Conservation (phyloP, 2,888 invertebrate genomes). For the Chrysodeixis includens region DNA sequence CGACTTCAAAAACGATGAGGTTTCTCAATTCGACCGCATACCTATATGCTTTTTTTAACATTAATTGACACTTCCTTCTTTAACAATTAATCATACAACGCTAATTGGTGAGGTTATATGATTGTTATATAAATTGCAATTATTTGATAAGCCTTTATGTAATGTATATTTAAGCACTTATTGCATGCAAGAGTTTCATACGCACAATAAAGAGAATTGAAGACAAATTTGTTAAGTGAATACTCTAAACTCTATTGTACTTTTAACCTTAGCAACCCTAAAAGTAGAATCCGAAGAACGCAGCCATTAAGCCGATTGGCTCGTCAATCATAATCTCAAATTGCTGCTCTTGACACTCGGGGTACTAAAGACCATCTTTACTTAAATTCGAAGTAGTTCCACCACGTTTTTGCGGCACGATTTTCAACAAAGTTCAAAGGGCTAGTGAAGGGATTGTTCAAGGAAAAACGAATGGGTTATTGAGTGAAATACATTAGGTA, state of each 20-base stretch:
- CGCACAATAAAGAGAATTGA: not conserved
- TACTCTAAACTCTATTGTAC: not conserved
- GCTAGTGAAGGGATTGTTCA: constrained; percentile 53
- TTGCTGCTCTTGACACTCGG: constrained; percentile 41
- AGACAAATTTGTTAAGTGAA: not conserved
- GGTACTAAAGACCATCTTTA: constrained; percentile 38
- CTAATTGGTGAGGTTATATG: not conserved
- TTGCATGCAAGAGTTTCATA: not conserved
- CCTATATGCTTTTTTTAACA: no score
- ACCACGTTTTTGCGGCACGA: constrained; percentile 49
- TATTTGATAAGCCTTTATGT: not conserved
- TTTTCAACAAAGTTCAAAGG: constrained; percentile 53
- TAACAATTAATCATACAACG: not conserved
- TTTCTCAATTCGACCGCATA: no score
- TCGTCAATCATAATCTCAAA: constrained; percentile 19
- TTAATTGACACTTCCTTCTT: no score
- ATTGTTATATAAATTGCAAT: not conserved
- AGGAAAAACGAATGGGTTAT: constrained; percentile 49
- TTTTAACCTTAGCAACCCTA: not conserved
- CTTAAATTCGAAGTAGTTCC: constrained; percentile 26
- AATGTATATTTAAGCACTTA: not conserved
- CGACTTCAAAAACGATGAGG: no score
- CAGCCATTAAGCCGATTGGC: not conserved
- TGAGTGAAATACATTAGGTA: constrained; percentile 24
- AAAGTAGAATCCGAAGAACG: not conserved